Evolutionary conservation across 2,888 invertebrate species (phyloP), one percentile per base, ranked within the genome.

Genomic region (Hirtodrosophila alboralis): DNA sequence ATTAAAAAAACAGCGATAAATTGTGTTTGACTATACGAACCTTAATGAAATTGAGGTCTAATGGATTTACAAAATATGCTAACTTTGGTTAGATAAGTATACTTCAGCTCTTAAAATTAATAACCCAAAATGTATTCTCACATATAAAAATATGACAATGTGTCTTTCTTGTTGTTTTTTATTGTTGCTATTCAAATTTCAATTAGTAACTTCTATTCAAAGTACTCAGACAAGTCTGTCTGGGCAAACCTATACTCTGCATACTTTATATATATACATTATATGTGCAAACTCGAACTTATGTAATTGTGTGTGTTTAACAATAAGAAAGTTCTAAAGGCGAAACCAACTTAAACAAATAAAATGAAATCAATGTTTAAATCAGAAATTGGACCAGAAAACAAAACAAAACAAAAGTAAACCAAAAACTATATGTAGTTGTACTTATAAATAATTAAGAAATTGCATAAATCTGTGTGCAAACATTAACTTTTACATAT

Each of bases 341-440:
- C 47, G 37, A 31, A 34, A 41, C 23, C 26, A 36, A 48, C 10
- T 31, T 59, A 67, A 62, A 38, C 21, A 57, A 79, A 84, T 65
- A 56, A 81, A 75, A 71, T 63, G 36, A 61, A 76, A 68, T 56
- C 31, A 16, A 64, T 49, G 49, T 65, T 84, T 47, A 37, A 74
- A 71, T 75, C 62, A 58, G 45, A 70, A 78, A 86, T 84, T 73
- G 86, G 79, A 79, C 79, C 79, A 79, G 72, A 63, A 51, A 57
- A 18, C 30, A 28, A 34, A 47, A 13, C n/a, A 44, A 64, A 58
- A 12, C 8, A 27, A 41, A 51, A 60, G 31, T 38, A 52, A 56
- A 28, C 30, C n/a, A 40, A 61, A 49, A 36, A 9, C 34, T 28
- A 52, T 51, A 47, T 49, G 21, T 67, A 67, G 43, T 36, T 44